Percentiles rank a stretch among this genome's conserved stretches.
These are phyloP conservation scores for Acanthosepion pharaonis DNA, from an alignment of 2,888 invertebrate genomes.

Conservation along the genomic window DNA sequence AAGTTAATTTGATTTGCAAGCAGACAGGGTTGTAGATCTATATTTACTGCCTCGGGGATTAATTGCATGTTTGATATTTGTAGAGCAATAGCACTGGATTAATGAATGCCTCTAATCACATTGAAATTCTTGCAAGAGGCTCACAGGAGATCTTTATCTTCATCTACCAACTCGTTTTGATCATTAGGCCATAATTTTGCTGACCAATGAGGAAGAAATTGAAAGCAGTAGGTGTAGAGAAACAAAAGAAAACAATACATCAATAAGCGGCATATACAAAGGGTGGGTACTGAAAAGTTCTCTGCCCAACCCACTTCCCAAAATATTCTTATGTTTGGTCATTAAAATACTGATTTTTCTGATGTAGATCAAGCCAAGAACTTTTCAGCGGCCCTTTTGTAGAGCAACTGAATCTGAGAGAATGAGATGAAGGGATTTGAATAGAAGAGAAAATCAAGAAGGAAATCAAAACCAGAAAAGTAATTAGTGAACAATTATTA, in stretches of 20 bases:
- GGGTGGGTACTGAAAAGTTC: no score
- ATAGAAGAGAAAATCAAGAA: background rate
- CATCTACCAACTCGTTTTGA: background rate
- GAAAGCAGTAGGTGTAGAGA: background rate
- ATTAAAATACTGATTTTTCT: no score
- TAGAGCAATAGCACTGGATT: background rate
- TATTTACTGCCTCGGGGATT: background rate
- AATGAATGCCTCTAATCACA: conserved; percentile 4
- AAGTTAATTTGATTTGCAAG: background rate
- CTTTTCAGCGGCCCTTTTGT: no score
- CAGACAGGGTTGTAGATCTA: background rate
- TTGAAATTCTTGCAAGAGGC: background rate
- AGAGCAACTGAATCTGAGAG: background rate
- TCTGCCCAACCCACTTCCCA: no score
- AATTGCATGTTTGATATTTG: conserved; percentile 12
- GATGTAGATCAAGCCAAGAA: no score
- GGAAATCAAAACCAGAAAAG: background rate
- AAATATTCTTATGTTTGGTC: no score
- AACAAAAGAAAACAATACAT: background rate
- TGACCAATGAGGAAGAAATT: background rate
- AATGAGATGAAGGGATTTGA: background rate
- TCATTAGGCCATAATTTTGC: background rate
- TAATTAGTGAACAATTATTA: background rate
- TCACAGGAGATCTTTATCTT: background rate
- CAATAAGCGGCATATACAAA: background rate